Conservation (phyloP, 1,140 invertebrate species). For the Contarinia nasturtii region DNA sequence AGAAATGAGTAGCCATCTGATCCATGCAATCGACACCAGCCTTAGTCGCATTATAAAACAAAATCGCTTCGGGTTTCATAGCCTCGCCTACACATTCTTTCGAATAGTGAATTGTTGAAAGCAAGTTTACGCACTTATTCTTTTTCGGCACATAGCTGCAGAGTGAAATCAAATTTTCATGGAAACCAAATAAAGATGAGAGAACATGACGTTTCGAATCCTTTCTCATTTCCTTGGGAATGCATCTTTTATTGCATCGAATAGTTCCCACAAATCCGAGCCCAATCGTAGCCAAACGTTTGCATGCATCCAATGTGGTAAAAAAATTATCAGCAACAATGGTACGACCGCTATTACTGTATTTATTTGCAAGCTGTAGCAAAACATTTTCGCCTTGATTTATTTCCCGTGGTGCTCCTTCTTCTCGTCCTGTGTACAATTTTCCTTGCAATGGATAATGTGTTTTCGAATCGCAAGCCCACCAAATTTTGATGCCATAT, state of each 20-base stretch:
- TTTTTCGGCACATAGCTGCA: too few relatives aligned
- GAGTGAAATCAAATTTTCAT: too few relatives aligned
- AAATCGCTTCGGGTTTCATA: too few relatives aligned
- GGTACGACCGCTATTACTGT: neutral
- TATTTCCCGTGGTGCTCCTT: neutral
- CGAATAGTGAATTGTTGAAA: too few relatives aligned
- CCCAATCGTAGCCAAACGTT: too few relatives aligned
- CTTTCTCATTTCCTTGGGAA: constrained; percentile 10
- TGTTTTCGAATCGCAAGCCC: neutral
- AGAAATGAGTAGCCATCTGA: too few relatives aligned
- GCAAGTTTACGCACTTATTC: too few relatives aligned
- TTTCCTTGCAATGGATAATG: neutral
- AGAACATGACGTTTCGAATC: too few relatives aligned
- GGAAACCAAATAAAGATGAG: too few relatives aligned
- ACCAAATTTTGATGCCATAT: neutral
- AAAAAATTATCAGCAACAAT: neutral
- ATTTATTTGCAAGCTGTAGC: neutral
- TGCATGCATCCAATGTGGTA: constrained; percentile 8
- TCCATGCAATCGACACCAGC: too few relatives aligned
- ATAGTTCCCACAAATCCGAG: constrained; percentile 25
- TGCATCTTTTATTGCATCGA: constrained; percentile 24
- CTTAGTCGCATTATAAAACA: too few relatives aligned
- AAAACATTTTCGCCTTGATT: neutral
- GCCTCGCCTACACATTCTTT: too few relatives aligned
- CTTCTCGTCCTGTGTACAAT: neutral